Conservation (phyloP, 2,888 invertebrate species). For the Lasius platythorax region DNA sequence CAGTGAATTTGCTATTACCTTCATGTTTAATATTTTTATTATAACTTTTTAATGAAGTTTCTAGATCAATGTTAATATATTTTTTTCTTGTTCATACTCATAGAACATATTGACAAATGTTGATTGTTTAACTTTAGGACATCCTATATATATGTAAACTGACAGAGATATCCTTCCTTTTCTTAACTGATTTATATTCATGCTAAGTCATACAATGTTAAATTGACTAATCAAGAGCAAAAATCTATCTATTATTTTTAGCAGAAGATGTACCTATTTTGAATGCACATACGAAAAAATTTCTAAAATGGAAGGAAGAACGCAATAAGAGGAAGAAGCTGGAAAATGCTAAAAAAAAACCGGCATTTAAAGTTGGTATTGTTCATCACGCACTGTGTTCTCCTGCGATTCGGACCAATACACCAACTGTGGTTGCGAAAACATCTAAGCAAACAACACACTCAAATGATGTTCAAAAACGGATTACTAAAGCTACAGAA, state of each 20-base stretch:
- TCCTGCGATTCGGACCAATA: slow-evolving; percentile 52
- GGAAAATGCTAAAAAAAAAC: slow-evolving; percentile 74
- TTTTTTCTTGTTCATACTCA: neutral
- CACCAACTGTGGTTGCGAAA: neutral
- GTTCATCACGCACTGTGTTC: slow-evolving; percentile 79
- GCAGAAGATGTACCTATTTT: neutral
- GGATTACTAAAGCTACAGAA: slow-evolving; percentile 80
- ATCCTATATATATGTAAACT: neutral
- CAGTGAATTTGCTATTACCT: neutral
- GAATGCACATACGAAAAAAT: slow-evolving; percentile 53
- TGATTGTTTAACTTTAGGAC: too few species aligned
- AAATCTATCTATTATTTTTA: slow-evolving; percentile 14
- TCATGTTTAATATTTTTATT: neutral
- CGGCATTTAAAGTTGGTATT: slow-evolving; percentile 79
- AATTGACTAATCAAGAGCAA: neutral
- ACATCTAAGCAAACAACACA: neutral
- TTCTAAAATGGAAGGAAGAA: slow-evolving; percentile 77
- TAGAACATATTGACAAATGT: neutral
- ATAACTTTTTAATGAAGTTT: neutral
- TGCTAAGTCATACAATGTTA: neutral
- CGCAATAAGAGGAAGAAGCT: slow-evolving; percentile 69
- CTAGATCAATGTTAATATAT: too few species aligned
- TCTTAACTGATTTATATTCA: neutral
- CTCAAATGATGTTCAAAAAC: slow-evolving; percentile 55
- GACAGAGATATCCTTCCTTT: neutral